phyloP scores from a whole-genome alignment of 1,140 invertebrate species.

The Apis dorsata region DNA sequence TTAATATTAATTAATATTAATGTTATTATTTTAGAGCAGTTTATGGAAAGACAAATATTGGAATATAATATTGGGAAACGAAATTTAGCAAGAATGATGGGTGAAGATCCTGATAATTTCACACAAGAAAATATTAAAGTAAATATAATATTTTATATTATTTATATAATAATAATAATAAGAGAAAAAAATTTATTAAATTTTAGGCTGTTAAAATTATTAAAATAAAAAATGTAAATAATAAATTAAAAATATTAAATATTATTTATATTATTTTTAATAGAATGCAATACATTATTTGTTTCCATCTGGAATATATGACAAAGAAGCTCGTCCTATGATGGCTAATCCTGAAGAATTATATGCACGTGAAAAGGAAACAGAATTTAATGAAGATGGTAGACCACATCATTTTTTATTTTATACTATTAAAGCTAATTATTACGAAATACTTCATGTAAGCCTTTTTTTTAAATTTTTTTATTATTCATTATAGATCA shows the following conservation, averaged over 20 bases:
- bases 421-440: constrained; percentile 93
- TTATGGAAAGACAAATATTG: constrained; percentile 89
- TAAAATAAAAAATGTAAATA: constrained; percentile 55
- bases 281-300: constrained; percentile 94
- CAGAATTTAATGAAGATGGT: constrained; percentile 93
- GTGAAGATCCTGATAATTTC: constrained; percentile 92
- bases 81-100: constrained; percentile 99
- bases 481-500: not conserved
- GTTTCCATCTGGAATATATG: constrained; percentile 94
- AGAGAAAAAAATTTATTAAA: not conserved
- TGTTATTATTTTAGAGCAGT: constrained; percentile 83
- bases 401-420: constrained; percentile 94
- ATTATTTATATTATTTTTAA: constrained; percentile 61
- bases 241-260: no score
- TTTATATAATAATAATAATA: not conserved
- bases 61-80: constrained; percentile 95
- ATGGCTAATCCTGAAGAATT: constrained; percentile 93
- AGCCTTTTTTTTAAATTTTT: constrained; percentile 56
- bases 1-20: constrained; percentile 73
- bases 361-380: constrained; percentile 91
- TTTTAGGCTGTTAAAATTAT: constrained; percentile 3
- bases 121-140: constrained; percentile 94
- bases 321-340: constrained; percentile 89
- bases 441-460: constrained; percentile 91
- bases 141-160: constrained; percentile 65